These are phyloP conservation scores for Rana temporaria DNA, from an alignment of 2,113 vertebrate species.

Conservation along the genomic window DNA sequence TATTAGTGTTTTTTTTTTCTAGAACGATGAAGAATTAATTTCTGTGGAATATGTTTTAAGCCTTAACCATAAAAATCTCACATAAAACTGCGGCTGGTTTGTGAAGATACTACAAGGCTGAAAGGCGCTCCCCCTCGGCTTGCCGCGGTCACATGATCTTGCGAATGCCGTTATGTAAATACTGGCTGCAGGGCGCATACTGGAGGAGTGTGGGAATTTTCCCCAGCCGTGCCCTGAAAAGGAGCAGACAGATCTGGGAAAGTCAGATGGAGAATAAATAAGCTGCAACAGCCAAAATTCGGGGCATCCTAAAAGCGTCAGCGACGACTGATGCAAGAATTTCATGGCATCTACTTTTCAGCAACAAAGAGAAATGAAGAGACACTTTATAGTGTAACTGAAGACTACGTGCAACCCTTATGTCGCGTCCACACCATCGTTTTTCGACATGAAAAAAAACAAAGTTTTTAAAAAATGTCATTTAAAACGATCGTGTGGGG, in stretches of 20 bases:
- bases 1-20: not conserved
- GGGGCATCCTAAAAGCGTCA: conserved; percentile 3
- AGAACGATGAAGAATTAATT: not conserved
- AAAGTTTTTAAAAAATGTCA: no score
- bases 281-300: conserved; percentile 16
- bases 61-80: not conserved
- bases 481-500: no score
- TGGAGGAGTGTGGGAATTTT: not conserved
- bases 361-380: not conserved
- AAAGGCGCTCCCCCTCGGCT: not conserved
- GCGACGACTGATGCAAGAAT: not conserved
- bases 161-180: not conserved
- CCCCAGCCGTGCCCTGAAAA: conserved; percentile 22
- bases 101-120: not conserved
- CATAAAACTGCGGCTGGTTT: not conserved
- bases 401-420: no score
- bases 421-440: no score
- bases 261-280: conserved; percentile 4
- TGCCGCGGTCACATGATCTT: not conserved
- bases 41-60: not conserved
- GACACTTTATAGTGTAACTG: not conserved
- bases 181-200: not conserved
- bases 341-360: not conserved
- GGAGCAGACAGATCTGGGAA: conserved; percentile 42
- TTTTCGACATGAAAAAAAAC: no score